Conservation (phyloP, 2,113 vertebrate genomes). For the Dendrocopos noguchii region DNA sequence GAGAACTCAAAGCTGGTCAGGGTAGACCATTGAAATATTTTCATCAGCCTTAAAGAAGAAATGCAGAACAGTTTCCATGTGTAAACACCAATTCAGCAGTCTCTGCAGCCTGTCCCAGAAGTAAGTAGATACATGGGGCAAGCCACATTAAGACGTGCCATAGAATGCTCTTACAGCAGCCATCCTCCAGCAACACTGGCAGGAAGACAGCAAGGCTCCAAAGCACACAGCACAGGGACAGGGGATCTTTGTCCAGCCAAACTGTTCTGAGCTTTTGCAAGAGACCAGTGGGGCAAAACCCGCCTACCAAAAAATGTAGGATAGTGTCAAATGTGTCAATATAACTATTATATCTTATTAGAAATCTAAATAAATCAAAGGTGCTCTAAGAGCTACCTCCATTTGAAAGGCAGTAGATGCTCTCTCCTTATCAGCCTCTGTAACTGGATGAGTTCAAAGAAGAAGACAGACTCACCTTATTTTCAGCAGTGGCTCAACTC, state of each 20-base stretch:
- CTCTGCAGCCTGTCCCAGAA: background rate
- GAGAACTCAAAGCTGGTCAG: background rate
- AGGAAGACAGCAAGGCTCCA: background rate
- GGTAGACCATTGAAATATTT: background rate
- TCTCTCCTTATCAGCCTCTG: background rate
- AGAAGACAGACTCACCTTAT: slow-evolving; percentile 83
- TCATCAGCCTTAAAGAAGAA: background rate
- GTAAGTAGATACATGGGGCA: background rate
- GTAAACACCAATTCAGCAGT: background rate
- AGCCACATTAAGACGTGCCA: background rate
- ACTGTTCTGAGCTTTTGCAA: background rate
- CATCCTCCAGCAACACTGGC: background rate
- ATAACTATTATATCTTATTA: background rate
- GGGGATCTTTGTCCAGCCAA: background rate
- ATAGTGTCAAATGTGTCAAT: background rate
- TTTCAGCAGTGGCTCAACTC: slow-evolving; percentile 95
- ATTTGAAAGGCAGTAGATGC: background rate
- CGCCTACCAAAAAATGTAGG: background rate
- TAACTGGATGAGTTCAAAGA: background rate
- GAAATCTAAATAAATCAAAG: background rate
- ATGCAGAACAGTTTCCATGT: background rate
- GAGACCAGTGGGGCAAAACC: background rate
- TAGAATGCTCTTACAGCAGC: background rate
- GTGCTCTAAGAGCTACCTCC: background rate
- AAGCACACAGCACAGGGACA: background rate